Evolutionary conservation across 2,888 invertebrate species (phyloP), one percentile per base, ranked within the genome.

Genomic region (Hyalella azteca): DNA sequence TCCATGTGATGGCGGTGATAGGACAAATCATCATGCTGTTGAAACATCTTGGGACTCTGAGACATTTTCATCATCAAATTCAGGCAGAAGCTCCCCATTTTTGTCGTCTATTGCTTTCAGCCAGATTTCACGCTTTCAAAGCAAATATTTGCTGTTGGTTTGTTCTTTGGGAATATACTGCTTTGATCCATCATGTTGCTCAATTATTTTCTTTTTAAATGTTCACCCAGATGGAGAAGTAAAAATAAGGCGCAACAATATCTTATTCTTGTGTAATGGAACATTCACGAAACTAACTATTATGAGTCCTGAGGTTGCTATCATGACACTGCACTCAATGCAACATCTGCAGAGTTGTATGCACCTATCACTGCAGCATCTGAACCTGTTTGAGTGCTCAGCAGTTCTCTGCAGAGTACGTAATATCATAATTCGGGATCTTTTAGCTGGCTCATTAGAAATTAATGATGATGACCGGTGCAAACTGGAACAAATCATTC

Each of bases 361-460:
- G 1, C 66, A 66, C 36, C 66, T 66, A 5, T 32, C 66, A 4
- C 19, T 66, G 26, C 66, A 36, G n/a, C 32, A 66, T 36, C 7
- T 66, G 36, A 19, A 66, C 19, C 66, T 66, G 7, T 66, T 66
- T 19, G 66, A 32, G 19, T 36, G 13, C 29, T 66, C 66, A 5
- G 39, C 36, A 7, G 66, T 66, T 11, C 36, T 66, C 36, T 66
- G 66, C 39, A 32, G 66, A n/a, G 66, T 66, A 15, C 66, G 66
- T 19, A 66, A 66, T 7, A 7, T 66, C 11, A 36, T 66, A 15
- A 19, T 66, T 1, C 32, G 66, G 19, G 66, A 66, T 66, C 19
- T 66, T 19, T 66, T 66, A 29, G n/a, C n/a, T n/a, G n/a, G n/a
- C n/a, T n/a, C n/a, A n/a, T n/a, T n/a, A n/a, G n/a, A n/a, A n/a